These are phyloP conservation scores for Alauda arvensis DNA, from an alignment of 2,797 vertebrate species.

Conservation along the genomic window DNA sequence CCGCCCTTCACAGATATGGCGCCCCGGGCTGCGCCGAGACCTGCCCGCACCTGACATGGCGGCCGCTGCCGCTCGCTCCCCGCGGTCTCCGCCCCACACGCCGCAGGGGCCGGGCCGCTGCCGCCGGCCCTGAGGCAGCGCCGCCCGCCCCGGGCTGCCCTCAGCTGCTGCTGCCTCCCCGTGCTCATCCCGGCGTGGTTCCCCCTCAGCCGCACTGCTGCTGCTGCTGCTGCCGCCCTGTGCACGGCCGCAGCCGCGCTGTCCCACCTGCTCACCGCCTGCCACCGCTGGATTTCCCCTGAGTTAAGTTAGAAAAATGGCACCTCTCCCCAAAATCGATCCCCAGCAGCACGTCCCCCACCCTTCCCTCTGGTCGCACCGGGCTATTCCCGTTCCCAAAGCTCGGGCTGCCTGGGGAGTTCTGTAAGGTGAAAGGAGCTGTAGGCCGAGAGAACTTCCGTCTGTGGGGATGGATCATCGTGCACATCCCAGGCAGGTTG, in stretches of 20 bases:
- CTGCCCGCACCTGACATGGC: not conserved
- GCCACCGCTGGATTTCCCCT: not conserved
- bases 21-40: rapidly evolving
- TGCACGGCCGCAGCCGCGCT: rapidly evolving
- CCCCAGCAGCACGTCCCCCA: rapidly evolving
- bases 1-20: not conserved
- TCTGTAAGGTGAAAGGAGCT: rapidly evolving
- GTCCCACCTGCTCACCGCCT: not conserved
- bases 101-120: not conserved
- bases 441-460: not conserved
- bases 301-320: not conserved
- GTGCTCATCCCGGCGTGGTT: rapidly evolving
- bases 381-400: not conserved
- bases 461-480: not conserved
- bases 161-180: rapidly evolving
- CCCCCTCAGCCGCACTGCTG: rapidly evolving
- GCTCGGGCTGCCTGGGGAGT: not conserved
- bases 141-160: rapidly evolving
- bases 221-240: no score
- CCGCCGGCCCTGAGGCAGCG: not conserved
- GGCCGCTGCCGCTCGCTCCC: not conserved
- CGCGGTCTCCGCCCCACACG: not conserved
- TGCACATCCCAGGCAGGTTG: rapidly evolving
- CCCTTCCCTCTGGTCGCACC: rapidly evolving
- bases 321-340: no score